Evolutionary conservation across 2,888 invertebrate species (phyloP).

Genomic region (Craniophora ligustri): DNA sequence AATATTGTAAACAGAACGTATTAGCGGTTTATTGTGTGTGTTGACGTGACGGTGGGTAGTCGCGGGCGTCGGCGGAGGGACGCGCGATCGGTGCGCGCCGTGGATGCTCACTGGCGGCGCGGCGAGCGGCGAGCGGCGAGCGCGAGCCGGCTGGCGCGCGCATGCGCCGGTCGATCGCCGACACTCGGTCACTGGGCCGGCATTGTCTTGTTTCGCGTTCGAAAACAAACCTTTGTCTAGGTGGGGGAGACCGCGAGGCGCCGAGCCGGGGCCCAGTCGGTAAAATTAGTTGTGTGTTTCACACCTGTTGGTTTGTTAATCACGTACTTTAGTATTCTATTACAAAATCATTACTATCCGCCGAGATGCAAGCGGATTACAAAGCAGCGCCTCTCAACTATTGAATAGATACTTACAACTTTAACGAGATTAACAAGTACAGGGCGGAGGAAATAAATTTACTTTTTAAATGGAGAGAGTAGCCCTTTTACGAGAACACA

Average conservation of each 20-base stretch:
- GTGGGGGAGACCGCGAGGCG: conserved; percentile 81
- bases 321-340: conserved; percentile 47
- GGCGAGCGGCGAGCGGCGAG: conserved; percentile 69
- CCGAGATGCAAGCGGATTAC: conserved; percentile 42
- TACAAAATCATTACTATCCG: conserved; percentile 40
- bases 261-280: conserved; percentile 71
- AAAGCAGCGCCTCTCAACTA: conserved; percentile 41
- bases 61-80: conserved; percentile 44
- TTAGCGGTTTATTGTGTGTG: conserved; percentile 43
- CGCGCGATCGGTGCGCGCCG: conserved; percentile 43
- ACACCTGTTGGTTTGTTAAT: conserved; percentile 75
- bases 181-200: conserved; percentile 87
- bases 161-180: conserved; percentile 85
- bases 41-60: conserved; percentile 36
- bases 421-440: conserved; percentile 46
- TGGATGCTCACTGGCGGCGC: conserved; percentile 58
- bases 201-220: conserved; percentile 68
- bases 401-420: conserved; percentile 44
- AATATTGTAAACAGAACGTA: conserved; percentile 55
- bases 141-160: conserved; percentile 65
- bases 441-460: conserved; percentile 38
- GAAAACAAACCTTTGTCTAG: conserved; percentile 85
- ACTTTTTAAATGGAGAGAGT: conserved; percentile 41
- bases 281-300: conserved; percentile 71
- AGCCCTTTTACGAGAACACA: conserved; percentile 48